Percentiles rank a stretch among this genome's conserved stretches.
Evolutionary conservation across 1,140 invertebrate species (phyloP).

Genomic region (Drosophila bifasciata): DNA sequence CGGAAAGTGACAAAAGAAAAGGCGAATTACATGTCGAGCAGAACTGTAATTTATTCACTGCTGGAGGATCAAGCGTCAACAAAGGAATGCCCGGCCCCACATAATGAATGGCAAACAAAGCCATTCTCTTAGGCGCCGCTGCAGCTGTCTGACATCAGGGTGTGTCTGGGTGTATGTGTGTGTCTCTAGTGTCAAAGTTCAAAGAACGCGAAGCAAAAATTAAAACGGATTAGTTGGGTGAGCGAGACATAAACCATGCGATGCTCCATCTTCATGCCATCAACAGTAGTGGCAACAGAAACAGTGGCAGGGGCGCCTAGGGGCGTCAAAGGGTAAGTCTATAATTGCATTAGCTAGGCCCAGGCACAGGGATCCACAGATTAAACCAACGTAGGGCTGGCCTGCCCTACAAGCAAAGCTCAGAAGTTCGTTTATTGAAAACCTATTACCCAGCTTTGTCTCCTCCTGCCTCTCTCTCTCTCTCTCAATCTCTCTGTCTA

Average conservation of each 20-base stretch:
- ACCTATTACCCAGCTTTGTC: too few species aligned
- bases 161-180: conserved; percentile 13
- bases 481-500: background rate
- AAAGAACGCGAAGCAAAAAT: conserved; percentile 62
- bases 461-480: too few species aligned
- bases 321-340: conserved; percentile 15
- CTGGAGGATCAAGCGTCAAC: conserved; percentile 13
- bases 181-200: conserved; percentile 54
- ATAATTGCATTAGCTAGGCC: conserved; percentile 27
- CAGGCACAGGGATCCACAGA: conserved; percentile 1
- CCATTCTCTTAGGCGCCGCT: conserved; percentile 65
- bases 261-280: conserved; percentile 34
- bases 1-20: conserved; percentile 24
- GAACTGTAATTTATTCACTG: conserved; percentile 49
- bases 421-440: conserved; percentile 33
- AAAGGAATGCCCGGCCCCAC: conserved; percentile 37
- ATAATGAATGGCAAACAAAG: conserved; percentile 76
- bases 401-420: conserved; percentile 17
- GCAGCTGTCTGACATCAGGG: conserved; percentile 33
- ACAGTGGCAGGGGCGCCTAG: background rate
- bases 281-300: too few species aligned
- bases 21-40: conserved; percentile 31
- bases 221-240: conserved; percentile 59
- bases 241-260: conserved; percentile 7
- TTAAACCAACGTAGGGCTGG: conserved; percentile 16